Conservation (phyloP, 2,797 vertebrate species). For the Echiichthys vipera region DNA sequence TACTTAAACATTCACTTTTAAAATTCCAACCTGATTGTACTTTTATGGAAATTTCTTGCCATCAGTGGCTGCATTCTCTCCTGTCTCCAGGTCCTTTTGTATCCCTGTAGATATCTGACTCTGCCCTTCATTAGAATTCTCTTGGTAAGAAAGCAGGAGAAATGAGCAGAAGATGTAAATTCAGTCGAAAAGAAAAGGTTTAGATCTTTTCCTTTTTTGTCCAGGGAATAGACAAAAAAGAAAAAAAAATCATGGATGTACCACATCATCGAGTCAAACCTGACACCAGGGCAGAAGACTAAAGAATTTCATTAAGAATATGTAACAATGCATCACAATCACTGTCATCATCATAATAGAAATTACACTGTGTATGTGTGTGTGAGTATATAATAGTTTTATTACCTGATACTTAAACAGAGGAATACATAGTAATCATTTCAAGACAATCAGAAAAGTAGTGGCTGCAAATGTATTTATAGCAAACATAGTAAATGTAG, state of each 20-base stretch:
- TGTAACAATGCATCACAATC: constrained; percentile 57
- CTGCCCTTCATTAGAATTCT: constrained; percentile 99
- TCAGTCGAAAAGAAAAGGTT: constrained; percentile 93
- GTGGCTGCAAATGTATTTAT: background rate
- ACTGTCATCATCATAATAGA: constrained; percentile 31
- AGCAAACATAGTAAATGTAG: background rate
- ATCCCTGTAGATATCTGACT: constrained; percentile 95
- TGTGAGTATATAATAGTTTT: background rate
- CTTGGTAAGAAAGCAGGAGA: constrained; percentile 94
- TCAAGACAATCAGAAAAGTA: background rate
- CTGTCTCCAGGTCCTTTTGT: constrained; percentile 94
- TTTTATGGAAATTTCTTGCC: constrained; percentile 98
- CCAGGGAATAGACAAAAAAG: constrained; percentile 76
- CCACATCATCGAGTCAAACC: constrained; percentile 76
- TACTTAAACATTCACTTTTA: constrained; percentile 99
- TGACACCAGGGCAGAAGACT: constrained; percentile 76
- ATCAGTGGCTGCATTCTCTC: constrained; percentile 97
- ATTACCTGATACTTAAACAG: background rate
- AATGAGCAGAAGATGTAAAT: constrained; percentile 98
- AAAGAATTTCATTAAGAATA: constrained; percentile 67
- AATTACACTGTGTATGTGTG: background rate
- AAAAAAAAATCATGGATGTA: constrained; percentile 69
- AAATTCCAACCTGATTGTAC: constrained; percentile 99
- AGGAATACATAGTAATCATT: background rate
- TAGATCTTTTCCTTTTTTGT: constrained; percentile 89